Conservation (phyloP, 2,888 invertebrate genomes). For the Xanthia icteritia region DNA sequence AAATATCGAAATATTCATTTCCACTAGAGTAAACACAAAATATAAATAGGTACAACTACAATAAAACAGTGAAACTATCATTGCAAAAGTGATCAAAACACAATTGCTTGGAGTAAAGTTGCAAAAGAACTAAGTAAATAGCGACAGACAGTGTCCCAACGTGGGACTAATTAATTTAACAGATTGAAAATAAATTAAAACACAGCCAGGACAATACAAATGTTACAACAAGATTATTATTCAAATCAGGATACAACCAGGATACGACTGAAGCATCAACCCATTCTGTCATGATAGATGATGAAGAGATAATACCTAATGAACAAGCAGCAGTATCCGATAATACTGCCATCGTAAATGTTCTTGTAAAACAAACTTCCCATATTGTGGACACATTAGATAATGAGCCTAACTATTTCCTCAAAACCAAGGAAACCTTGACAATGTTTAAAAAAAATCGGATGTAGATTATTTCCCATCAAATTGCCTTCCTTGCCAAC, state of each 20-base stretch:
- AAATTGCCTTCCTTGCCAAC: slow-evolving; percentile 1
- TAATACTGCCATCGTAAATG: neutral
- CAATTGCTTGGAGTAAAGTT: slow-evolving; percentile 55
- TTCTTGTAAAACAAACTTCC: slow-evolving; percentile 9
- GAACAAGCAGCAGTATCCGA: neutral
- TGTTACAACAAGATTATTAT: neutral
- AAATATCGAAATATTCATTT: slow-evolving; percentile 36
- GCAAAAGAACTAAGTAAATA: slow-evolving; percentile 47
- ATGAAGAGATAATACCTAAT: neutral
- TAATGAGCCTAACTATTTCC: slow-evolving; percentile 31
- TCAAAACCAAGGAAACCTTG: slow-evolving; percentile 27
- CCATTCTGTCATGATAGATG: neutral
- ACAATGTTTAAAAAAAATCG: slow-evolving; percentile 23
- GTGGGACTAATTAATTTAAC: slow-evolving; percentile 57
- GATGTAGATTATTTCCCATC: slow-evolving; percentile 20
- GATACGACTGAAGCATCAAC: neutral
- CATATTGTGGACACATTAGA: neutral
- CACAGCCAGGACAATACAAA: neutral
- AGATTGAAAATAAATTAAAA: slow-evolving; percentile 24
- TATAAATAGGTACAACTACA: slow-evolving; percentile 35
- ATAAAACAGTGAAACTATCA: slow-evolving; percentile 59
- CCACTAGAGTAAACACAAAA: slow-evolving; percentile 60
- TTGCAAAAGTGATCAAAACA: slow-evolving; percentile 63
- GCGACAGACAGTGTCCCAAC: slow-evolving; percentile 49
- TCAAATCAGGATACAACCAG: neutral